phyloP scores from a whole-genome alignment of 2,888 invertebrate species.

The Hipparchia semele region DNA sequence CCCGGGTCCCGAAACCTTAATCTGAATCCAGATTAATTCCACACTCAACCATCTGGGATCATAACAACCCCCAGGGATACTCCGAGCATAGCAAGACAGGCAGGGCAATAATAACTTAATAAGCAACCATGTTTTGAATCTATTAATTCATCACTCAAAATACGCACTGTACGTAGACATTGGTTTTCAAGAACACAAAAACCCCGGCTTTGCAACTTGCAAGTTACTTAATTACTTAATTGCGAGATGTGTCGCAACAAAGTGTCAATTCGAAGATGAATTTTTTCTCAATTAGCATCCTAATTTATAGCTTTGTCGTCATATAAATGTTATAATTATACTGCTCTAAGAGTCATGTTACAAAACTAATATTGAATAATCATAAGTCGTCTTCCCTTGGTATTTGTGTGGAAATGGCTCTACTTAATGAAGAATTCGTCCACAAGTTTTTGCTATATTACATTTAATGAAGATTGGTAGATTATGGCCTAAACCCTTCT shows the following conservation, averaged over 20 bases:
- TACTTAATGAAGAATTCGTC: neutral
- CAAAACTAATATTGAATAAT: slow-evolving; percentile 19
- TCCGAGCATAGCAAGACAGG: too few relatives aligned
- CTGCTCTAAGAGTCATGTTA: slow-evolving; percentile 14
- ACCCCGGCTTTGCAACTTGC: slow-evolving; percentile 17
- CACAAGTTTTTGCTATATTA: neutral
- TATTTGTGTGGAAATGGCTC: slow-evolving; percentile 5
- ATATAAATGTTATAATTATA: slow-evolving; percentile 34
- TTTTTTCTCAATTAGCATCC: slow-evolving; percentile 31
- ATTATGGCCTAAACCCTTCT: neutral
- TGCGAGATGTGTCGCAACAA: slow-evolving; percentile 21
- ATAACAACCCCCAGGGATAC: too few relatives aligned
- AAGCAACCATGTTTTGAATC: too few relatives aligned
- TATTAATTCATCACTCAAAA: neutral
- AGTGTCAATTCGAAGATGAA: slow-evolving; percentile 19
- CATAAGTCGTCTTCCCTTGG: slow-evolving; percentile 8
- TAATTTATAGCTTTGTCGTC: slow-evolving; percentile 26
- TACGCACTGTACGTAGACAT: neutral
- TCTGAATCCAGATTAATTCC: too few relatives aligned
- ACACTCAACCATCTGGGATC: too few relatives aligned
- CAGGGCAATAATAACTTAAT: too few relatives aligned
- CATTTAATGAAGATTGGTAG: too few relatives aligned
- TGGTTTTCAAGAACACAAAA: neutral
- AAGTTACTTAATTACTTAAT: slow-evolving; percentile 11
- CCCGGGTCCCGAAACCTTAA: too few relatives aligned